A percentile compares a stretch with the other conserved stretches of the same genome.
These are phyloP conservation scores for Drosophila barbarae DNA, from an alignment of 2,888 invertebrate genomes.

Conservation along the genomic window DNA sequence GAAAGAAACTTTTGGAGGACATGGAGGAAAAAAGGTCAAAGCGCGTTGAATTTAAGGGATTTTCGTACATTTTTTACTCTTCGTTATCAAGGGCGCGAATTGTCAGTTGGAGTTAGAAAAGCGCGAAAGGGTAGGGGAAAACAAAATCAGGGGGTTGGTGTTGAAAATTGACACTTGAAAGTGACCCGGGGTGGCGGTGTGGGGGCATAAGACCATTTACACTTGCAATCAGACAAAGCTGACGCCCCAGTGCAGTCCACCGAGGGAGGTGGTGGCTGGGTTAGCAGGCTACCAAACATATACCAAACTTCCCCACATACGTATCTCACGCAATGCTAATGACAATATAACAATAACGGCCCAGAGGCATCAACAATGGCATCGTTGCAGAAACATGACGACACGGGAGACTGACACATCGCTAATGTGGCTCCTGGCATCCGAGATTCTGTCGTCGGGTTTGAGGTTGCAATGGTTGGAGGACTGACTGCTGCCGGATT, in stretches of 20 bases:
- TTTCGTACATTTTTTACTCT: slow-evolving; percentile 48
- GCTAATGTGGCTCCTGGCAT: slow-evolving; percentile 51
- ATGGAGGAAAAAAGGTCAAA: slow-evolving; percentile 65
- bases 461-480: slow-evolving; percentile 42
- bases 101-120: slow-evolving; percentile 19
- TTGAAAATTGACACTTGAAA: slow-evolving; percentile 71
- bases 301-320: slow-evolving; percentile 4
- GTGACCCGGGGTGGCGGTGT: slow-evolving; percentile 23
- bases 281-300: slow-evolving; percentile 3
- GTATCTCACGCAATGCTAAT: slow-evolving; percentile 46
- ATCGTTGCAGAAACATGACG: slow-evolving; percentile 64
- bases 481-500: slow-evolving; percentile 30
- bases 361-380: slow-evolving; percentile 32
- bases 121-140: slow-evolving; percentile 5
- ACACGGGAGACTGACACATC: slow-evolving; percentile 46
- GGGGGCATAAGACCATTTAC: slow-evolving; percentile 17
- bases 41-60: slow-evolving; percentile 65
- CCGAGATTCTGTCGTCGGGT: slow-evolving; percentile 16
- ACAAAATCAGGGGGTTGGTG: slow-evolving; percentile 55
- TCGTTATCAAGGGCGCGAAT: slow-evolving; percentile 31
- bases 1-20: slow-evolving; percentile 61
- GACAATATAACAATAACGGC: slow-evolving; percentile 68
- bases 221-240: slow-evolving; percentile 65
- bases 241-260: slow-evolving; percentile 52
- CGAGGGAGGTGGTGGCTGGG: slow-evolving; percentile 1